phyloP scores from a whole-genome alignment of 2,797 vertebrate genomes.

The Diplodus puntazzo region DNA sequence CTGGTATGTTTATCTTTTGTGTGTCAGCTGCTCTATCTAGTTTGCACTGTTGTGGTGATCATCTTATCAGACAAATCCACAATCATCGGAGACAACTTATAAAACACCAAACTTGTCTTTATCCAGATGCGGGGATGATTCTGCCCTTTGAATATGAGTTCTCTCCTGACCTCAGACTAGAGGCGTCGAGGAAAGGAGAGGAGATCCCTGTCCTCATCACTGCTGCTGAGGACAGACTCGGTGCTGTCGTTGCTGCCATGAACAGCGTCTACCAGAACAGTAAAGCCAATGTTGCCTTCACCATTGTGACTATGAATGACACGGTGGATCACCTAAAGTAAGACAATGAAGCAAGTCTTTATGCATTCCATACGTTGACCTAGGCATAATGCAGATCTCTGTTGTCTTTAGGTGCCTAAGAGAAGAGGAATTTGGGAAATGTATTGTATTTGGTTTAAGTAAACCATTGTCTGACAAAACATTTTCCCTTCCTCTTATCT shows the following conservation, averaged over 20 bases:
- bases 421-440: background rate
- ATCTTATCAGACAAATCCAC: background rate
- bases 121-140: slow-evolving; percentile 75
- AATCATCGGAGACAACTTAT: background rate
- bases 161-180: slow-evolving; percentile 77
- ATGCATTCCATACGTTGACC: background rate
- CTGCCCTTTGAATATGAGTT: slow-evolving; percentile 88
- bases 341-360: slow-evolving; percentile 47
- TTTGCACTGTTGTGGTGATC: background rate
- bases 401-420: background rate
- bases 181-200: slow-evolving; percentile 76
- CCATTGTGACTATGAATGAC: slow-evolving; percentile 92
- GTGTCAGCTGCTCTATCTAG: background rate
- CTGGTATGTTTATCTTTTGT: slow-evolving; percentile 84
- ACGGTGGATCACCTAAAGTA: slow-evolving; percentile 94
- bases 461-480: background rate
- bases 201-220: slow-evolving; percentile 94
- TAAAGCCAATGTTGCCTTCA: slow-evolving; percentile 91
- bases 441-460: background rate
- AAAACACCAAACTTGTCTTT: background rate
- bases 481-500: slow-evolving; percentile 28
- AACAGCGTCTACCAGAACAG: slow-evolving; percentile 94
- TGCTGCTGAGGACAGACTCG: slow-evolving; percentile 92
- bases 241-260: slow-evolving; percentile 92
- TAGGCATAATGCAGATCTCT: background rate